Evolutionary conservation across 1,140 invertebrate genomes (phyloP).

Genomic region (Adelges cooleyi): DNA sequence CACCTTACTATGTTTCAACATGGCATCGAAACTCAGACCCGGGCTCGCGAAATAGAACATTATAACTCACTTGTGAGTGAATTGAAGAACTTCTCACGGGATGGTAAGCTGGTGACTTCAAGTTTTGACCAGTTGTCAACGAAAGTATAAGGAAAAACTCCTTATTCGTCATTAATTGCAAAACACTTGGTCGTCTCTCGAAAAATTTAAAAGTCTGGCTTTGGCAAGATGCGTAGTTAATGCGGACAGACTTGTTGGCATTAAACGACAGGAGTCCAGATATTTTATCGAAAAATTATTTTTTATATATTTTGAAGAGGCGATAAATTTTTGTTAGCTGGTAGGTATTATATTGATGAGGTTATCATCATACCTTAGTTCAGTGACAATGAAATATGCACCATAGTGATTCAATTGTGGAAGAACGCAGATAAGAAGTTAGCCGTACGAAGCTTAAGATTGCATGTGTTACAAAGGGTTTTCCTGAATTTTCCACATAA

Average conservation of each 20-base stretch:
- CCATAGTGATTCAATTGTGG: conserved; percentile 8
- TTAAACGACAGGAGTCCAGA: conserved; percentile 32
- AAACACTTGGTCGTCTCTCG: not conserved
- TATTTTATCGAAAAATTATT: conserved; percentile 25
- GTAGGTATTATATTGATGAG: not conserved
- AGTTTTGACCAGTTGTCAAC: conserved; percentile 33
- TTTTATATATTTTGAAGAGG: not conserved
- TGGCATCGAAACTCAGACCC: too few relatives aligned
- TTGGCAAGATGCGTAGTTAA: not conserved
- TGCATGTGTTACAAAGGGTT: too few relatives aligned
- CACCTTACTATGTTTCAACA: too few relatives aligned
- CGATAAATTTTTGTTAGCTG: not conserved
- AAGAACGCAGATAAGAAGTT: not conserved
- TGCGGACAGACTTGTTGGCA: not conserved
- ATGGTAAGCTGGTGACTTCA: conserved; percentile 35
- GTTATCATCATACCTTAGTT: not conserved
- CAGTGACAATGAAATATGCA: not conserved
- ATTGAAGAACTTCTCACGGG: conserved; percentile 37
- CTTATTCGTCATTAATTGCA: conserved; percentile 31
- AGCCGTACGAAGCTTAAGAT: too few relatives aligned
- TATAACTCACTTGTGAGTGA: conserved; percentile 34
- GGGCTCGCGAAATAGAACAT: not conserved
- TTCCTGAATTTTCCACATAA: too few relatives aligned
- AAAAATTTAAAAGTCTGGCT: not conserved
- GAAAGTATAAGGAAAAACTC: conserved; percentile 35